These are phyloP conservation scores for Sylvia atricapilla DNA, from an alignment of 2,113 vertebrate species.

Conservation along the genomic window DNA sequence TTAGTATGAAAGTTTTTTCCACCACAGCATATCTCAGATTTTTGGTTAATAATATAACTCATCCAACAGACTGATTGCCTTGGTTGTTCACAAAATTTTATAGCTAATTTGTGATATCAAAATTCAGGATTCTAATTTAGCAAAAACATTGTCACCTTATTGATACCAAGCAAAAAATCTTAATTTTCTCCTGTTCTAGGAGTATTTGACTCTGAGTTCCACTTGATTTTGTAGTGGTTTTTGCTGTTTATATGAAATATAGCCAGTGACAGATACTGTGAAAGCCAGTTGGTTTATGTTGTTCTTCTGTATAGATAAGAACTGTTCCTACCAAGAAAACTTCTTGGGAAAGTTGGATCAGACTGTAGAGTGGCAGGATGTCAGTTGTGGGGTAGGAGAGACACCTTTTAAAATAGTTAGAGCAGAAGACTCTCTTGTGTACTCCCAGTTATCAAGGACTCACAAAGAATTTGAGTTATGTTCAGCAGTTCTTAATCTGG, in stretches of 20 bases:
- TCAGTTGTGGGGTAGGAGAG: background rate
- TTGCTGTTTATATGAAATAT: background rate
- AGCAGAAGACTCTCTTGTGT: background rate
- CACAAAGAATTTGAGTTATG: background rate
- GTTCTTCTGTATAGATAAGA: background rate
- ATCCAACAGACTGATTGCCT: background rate
- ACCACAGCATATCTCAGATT: background rate
- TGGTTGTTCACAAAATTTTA: background rate
- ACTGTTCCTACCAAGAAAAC: background rate
- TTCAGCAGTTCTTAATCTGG: background rate
- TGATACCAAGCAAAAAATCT: background rate
- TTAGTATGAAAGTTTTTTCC: background rate
- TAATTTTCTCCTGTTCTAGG: background rate
- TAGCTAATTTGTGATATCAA: background rate
- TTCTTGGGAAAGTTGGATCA: background rate
- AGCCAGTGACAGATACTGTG: background rate
- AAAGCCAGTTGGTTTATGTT: background rate
- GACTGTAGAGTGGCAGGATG: background rate
- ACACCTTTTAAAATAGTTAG: background rate
- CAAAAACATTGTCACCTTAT: background rate
- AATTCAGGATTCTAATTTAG: background rate
- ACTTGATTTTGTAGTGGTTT: background rate
- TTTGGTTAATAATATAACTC: background rate
- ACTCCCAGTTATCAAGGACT: background rate
- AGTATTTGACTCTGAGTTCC: background rate